A percentile compares a stretch with the other conserved stretches of the same genome.
Conservation (phyloP, 2,888 invertebrate genomes). For the Thera britannica region DNA sequence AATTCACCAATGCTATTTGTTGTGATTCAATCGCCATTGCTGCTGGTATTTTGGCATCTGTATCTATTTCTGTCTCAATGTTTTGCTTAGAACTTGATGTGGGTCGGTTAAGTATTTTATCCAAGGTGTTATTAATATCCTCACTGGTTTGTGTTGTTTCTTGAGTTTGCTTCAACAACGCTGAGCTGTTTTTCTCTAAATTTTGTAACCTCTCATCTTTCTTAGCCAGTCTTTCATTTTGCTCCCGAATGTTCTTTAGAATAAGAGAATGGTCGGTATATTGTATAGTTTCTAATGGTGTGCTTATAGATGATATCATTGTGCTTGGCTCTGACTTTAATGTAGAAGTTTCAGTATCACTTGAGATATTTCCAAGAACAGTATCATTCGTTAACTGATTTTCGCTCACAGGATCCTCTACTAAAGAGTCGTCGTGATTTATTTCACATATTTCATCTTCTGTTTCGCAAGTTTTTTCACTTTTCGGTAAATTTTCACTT, state of each 20-base stretch:
- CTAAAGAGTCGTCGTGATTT: slow-evolving; percentile 57
- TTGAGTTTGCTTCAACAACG: slow-evolving; percentile 50
- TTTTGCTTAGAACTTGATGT: slow-evolving; percentile 19
- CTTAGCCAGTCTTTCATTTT: slow-evolving; percentile 53
- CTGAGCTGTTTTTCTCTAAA: slow-evolving; percentile 52
- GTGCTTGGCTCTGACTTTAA: slow-evolving; percentile 31
- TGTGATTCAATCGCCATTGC: neutral
- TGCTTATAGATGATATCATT: slow-evolving; percentile 20
- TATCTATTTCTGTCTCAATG: slow-evolving; percentile 9
- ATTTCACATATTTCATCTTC: slow-evolving; percentile 74
- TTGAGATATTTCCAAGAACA: slow-evolving; percentile 14
- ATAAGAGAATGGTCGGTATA: slow-evolving; percentile 55
- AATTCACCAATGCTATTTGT: slow-evolving; percentile 1
- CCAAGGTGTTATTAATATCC: slow-evolving; percentile 51
- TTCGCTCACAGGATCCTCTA: slow-evolving; percentile 50
- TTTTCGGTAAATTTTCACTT: slow-evolving; percentile 58
- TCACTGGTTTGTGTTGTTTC: slow-evolving; percentile 48
- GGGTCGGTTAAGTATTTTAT: slow-evolving; percentile 46
- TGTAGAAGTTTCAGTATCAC: slow-evolving; percentile 18
- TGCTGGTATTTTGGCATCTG: slow-evolving; percentile 5
- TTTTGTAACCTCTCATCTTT: slow-evolving; percentile 56
- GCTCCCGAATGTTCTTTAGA: slow-evolving; percentile 53
- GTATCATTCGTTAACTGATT: slow-evolving; percentile 17
- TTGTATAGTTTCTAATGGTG: slow-evolving; percentile 15
- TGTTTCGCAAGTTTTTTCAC: slow-evolving; percentile 63